A percentile compares a stretch with the other conserved stretches of the same genome.
phyloP scores from a whole-genome alignment of 2,888 invertebrate species.

The Chirona hameri region DNA sequence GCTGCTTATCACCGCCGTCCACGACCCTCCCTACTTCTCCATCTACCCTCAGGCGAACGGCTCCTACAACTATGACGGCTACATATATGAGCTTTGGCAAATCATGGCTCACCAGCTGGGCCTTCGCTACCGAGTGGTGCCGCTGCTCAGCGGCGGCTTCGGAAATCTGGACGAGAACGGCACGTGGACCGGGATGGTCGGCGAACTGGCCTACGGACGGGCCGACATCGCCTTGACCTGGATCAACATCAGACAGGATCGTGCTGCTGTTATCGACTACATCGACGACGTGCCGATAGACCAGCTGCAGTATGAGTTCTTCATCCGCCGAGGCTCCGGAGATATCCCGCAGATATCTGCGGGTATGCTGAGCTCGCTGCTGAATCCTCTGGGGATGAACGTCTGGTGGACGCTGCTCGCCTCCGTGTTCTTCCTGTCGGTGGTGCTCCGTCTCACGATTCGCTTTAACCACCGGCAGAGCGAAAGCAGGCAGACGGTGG shows the following conservation, averaged over 20 bases:
- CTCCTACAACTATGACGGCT: background rate
- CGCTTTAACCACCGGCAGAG: too few species aligned
- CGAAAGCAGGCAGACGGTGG: background rate
- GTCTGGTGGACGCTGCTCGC: background rate
- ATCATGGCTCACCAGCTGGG: slow-evolving; percentile 33
- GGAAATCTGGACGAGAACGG: slow-evolving; percentile 36
- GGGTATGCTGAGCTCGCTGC: background rate
- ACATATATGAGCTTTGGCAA: slow-evolving; percentile 33
- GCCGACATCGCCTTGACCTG: background rate
- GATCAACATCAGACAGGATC: background rate
- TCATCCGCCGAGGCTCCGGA: background rate
- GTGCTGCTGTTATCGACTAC: background rate
- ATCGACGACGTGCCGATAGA: background rate
- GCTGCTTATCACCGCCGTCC: background rate
- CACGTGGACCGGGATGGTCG: slow-evolving; percentile 38
- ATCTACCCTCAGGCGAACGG: background rate
- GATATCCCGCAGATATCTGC: background rate
- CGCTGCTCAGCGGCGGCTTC: slow-evolving; percentile 32
- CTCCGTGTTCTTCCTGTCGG: background rate
- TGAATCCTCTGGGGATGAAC: background rate
- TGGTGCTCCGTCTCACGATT: background rate
- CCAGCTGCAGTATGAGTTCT: background rate
- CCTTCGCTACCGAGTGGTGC: slow-evolving; percentile 35
- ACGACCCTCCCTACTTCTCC: background rate
- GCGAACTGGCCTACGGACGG: slow-evolving; percentile 30